Evolutionary conservation across 2,797 vertebrate genomes (phyloP).

Genomic region (Melanotaenia trifasciata): DNA sequence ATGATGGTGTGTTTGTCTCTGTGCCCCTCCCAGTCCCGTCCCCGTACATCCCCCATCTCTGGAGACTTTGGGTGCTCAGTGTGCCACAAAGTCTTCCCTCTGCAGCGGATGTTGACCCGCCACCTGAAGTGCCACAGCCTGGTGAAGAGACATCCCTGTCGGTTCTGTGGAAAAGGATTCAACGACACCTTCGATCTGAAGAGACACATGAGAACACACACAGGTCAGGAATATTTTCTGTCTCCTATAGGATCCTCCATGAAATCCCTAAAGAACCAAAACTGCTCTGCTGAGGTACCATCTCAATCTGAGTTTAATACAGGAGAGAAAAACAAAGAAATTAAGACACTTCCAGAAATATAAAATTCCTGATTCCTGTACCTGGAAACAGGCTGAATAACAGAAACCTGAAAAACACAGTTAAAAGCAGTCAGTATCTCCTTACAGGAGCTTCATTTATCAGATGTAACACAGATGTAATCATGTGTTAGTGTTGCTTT

Average conservation of each 20-base stretch:
- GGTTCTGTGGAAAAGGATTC: conserved; percentile 90
- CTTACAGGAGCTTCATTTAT: too few species aligned
- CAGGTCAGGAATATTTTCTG: conserved; percentile 55
- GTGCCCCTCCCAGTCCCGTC: conserved; percentile 50
- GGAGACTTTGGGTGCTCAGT: conserved; percentile 81
- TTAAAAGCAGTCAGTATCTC: too few species aligned
- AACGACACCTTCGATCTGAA: conserved; percentile 94
- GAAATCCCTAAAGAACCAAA: not conserved
- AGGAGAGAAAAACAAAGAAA: too few species aligned
- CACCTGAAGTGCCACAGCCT: conserved; percentile 93
- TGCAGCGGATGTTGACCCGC: conserved; percentile 91
- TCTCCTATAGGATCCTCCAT: not conserved
- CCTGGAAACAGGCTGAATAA: too few species aligned
- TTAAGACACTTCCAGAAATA: not conserved
- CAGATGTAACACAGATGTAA: too few species aligned
- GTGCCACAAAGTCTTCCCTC: conserved; percentile 89
- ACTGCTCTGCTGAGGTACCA: too few species aligned
- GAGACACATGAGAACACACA: conserved; percentile 88
- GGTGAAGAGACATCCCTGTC: conserved; percentile 87
- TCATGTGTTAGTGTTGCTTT: too few species aligned
- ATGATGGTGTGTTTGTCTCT: not conserved
- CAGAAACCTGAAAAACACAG: too few species aligned
- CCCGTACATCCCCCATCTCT: conserved; percentile 51
- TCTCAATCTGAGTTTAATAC: too few species aligned
- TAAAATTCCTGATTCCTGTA: too few species aligned